Base-by-base conservation (phyloP, 1,140 invertebrate species). In the Archegozetes longisetosus region DNA sequence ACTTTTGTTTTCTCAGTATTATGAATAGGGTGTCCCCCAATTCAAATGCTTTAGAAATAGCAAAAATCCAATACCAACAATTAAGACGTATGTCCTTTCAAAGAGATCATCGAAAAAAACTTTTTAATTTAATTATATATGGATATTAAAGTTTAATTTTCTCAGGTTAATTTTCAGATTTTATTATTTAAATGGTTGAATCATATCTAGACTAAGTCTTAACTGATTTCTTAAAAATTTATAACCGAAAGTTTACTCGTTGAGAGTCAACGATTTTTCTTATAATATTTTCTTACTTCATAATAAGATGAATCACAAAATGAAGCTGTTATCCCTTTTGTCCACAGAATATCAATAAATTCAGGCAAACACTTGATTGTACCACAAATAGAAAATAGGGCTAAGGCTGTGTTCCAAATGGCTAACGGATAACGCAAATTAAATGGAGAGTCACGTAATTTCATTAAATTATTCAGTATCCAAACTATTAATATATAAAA, bases 21-120 rank as follows among this genome's bases (percentile, higher is more conserved):
- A 98, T 89, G 77, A 98, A 98, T 58, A 96, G 78, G 24, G 93
- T 98, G 73, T 98, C 93, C 14, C 91, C 91, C 3, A 98, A 78
- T 72, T 96, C 90, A 0, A 89, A 88, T 51, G 74, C 78, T 75
- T 98, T 94, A 61, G 89, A 94, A 51, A 96, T 73, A 20, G 89
- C 87, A 73, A 96, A 96, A 78, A 91, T 82, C 81, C 82, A 92
- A 52, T 88, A 89, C 93, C 94, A 98, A 70, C 96, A 14, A 1
- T 29, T 47, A 6, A 57, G 32, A 20, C 55, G 55, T n/a, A 3
- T 47, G 25, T 57, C 55, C 55, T 57, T 13, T 2, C 20, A 1
- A n/a, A n/a, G n/a, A n/a, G n/a, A n/a, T n/a, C n/a, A n/a, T n/a
- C n/a, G n/a, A n/a, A n/a, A n/a, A n/a, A n/a, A n/a, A n/a, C n/a